Conservation (phyloP, 92 coral and sea anemone species). For the Pocillopora meandrina region DNA sequence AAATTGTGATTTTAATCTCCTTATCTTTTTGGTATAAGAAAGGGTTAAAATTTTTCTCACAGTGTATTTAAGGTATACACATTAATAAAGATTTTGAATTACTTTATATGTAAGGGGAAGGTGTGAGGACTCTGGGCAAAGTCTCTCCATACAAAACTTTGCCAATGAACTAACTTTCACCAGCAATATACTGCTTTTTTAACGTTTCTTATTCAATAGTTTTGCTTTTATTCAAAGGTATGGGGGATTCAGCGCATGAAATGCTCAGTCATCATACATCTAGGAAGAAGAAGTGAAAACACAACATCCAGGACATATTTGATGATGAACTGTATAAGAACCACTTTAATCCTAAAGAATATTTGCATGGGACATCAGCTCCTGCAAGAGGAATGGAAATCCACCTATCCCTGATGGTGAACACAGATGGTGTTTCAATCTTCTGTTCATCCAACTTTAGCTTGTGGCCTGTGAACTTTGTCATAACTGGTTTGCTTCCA, state of each 20-base stretch:
- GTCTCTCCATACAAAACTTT: too few species aligned
- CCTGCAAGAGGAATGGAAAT: slow-evolving; percentile 33
- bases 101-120: too few species aligned
- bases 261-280: slow-evolving; percentile 5
- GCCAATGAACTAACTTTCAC: too few species aligned
- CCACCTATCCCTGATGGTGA: slow-evolving; percentile 45
- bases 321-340: slow-evolving; percentile 50
- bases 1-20: too few species aligned
- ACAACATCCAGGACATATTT: slow-evolving; percentile 46
- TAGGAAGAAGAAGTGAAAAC: slow-evolving; percentile 24
- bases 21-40: too few species aligned
- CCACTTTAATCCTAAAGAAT: slow-evolving; percentile 41
- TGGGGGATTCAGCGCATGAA: slow-evolving; percentile 26
- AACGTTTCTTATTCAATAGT: background rate
- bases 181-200: too few species aligned
- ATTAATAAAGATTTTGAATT: too few species aligned
- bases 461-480: slow-evolving; percentile 51
- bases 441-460: slow-evolving; percentile 58
- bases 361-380: slow-evolving; percentile 32
- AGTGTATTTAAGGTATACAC: too few species aligned
- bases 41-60: too few species aligned
- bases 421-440: slow-evolving; percentile 59
- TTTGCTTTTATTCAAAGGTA: slow-evolving; percentile 6
- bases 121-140: too few species aligned
- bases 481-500: slow-evolving; percentile 56